Percentiles rank a stretch among this genome's conserved stretches.
Conservation (phyloP, 2,888 invertebrate genomes). For the Luffia ferchaultella region DNA sequence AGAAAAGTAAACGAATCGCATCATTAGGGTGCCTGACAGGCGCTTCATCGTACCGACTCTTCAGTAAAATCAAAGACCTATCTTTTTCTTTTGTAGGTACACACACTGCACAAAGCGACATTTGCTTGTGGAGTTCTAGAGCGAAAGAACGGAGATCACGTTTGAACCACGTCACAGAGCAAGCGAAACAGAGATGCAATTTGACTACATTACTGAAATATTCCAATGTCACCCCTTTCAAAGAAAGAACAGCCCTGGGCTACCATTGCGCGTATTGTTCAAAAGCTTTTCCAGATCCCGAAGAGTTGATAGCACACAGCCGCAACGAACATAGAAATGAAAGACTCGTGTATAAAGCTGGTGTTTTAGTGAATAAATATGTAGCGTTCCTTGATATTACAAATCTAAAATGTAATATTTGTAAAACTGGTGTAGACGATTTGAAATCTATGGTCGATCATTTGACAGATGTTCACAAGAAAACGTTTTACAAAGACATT, state of each 20-base stretch:
- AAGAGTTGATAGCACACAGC: conserved; percentile 35
- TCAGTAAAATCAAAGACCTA: neutral
- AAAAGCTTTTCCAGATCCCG: conserved; percentile 42
- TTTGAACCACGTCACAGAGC: conserved; percentile 31
- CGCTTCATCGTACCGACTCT: too few relatives aligned
- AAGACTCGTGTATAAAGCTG: conserved; percentile 44
- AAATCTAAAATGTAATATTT: conserved; percentile 44
- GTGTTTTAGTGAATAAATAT: conserved; percentile 42
- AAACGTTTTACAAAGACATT: conserved; percentile 38
- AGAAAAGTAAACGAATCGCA: too few relatives aligned
- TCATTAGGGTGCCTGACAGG: too few relatives aligned
- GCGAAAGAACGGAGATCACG: conserved; percentile 22
- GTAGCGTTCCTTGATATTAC: conserved; percentile 51
- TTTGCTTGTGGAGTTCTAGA: conserved; percentile 20
- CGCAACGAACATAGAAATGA: conserved; percentile 41
- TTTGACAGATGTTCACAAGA: conserved; percentile 38
- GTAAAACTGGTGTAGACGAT: conserved; percentile 32
- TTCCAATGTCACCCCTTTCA: conserved; percentile 45
- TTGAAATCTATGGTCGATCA: conserved; percentile 36
- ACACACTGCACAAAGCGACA: neutral
- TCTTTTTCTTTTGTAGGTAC: neutral
- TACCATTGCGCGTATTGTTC: conserved; percentile 42
- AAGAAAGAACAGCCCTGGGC: conserved; percentile 29
- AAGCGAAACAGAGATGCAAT: conserved; percentile 58
- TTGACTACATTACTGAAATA: conserved; percentile 34